Evolutionary conservation across 2,888 invertebrate genomes (phyloP), one percentile per base, ranked within the genome.

Genomic region (Protodeltote pygarga): DNA sequence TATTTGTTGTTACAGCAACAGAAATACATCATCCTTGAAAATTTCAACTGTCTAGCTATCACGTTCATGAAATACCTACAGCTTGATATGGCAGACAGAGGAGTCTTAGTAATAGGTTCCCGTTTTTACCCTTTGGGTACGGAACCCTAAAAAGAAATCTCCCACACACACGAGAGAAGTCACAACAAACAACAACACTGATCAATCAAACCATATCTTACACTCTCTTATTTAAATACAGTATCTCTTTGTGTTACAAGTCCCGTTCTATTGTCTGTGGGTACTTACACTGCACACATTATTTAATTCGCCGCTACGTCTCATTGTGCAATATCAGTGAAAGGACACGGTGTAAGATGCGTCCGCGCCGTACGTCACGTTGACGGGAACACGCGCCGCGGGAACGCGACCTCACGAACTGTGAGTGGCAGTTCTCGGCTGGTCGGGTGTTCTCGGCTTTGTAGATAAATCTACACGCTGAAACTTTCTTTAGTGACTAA

Each of bases 271-370:
- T 62, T 55, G 63, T 55, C 40, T 41, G 48, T 9, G 1, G 5
- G 5, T 15, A 1, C 13, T 47, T 45, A 52, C 27, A 58, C 23
- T 34, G 11, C 6, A 10, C 17, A 24, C 49, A 47, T 48, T 57
- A 65, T 47, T 65, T 45, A 48, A 65, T 49, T 55, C 42, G 20
- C 35, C 32, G 20, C 29, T 27, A 57, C 37, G 39, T 44, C 39
- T 32, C 25, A 37, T 70, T 63, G 49, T 29, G 51, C 38, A 67
- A 63, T 47, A 62, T 54, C 48, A 62, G 69, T 65, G 70, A 70
- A 70, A 71, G 72, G 69, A 71, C 39, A 53, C 31, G 35, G 55
- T 61, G 48, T 59, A 48, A 61, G 54, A 53, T 67, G 65, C 66
- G 70, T 53, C 48, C 11, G 47, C 47, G 57, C 65, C 21, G 38